Conservation (phyloP, 2,797 vertebrate genomes). For the Potorous gilbertii region DNA sequence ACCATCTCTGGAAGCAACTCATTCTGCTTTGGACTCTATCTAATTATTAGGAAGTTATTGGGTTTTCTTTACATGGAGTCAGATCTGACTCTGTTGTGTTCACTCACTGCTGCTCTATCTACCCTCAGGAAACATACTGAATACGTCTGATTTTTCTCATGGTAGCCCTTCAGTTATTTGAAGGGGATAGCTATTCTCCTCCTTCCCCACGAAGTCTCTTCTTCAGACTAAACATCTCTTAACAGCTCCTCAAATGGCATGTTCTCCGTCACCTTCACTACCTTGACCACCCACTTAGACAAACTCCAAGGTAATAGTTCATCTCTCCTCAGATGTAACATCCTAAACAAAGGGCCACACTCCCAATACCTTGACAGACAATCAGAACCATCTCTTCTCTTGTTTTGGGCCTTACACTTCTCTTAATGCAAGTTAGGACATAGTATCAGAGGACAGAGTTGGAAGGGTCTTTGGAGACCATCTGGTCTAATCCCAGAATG, state of each 20-base stretch:
- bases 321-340: neutral
- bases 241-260: neutral
- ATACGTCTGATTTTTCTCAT: neutral
- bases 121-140: neutral
- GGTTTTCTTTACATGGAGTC: neutral
- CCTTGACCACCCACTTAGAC: neutral
- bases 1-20: neutral
- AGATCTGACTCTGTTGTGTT: neutral
- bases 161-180: neutral
- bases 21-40: neutral
- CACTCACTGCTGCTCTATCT: neutral
- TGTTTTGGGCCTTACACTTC: neutral
- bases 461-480: neutral
- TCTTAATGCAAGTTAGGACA: neutral
- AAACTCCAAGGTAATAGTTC: neutral
- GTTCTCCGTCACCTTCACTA: neutral
- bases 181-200: neutral
- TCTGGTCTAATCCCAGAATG: neutral
- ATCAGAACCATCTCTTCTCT: neutral
- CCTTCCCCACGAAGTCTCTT: neutral
- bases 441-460: neutral
- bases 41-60: neutral
- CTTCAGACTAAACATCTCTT: neutral
- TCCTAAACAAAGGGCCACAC: neutral
- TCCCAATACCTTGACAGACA: neutral